Evolutionary conservation across 2,113 vertebrate species (phyloP).

Genomic region (Gobiocypris rarus): DNA sequence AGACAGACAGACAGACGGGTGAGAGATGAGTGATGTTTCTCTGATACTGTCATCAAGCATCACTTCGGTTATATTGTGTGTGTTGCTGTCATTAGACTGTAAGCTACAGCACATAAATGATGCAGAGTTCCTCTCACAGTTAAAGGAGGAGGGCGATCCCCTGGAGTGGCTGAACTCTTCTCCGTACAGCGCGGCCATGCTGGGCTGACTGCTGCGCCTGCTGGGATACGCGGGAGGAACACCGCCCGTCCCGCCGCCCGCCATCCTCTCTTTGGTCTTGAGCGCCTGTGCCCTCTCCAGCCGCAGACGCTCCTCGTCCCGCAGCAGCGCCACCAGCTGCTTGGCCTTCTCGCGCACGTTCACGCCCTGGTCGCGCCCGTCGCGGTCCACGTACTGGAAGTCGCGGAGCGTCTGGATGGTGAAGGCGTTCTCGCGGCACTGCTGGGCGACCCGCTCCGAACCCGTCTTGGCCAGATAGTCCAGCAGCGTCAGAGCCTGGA

Average conservation of each 20-base stretch:
- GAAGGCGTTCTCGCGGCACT: slow-evolving; percentile 93
- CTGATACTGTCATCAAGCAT: neutral
- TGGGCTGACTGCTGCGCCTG: slow-evolving; percentile 78
- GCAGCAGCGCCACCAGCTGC: slow-evolving; percentile 90
- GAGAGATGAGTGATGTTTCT: neutral
- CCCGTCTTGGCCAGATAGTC: slow-evolving; percentile 97
- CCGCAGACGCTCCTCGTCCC: slow-evolving; percentile 88
- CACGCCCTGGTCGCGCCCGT: slow-evolving; percentile 93
- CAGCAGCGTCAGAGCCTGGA: slow-evolving; percentile 88
- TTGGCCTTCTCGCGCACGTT: slow-evolving; percentile 95
- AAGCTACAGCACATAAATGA: too few relatives aligned
- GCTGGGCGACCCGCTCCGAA: slow-evolving; percentile 92
- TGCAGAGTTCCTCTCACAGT: slow-evolving; percentile 80
- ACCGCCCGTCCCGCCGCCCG: slow-evolving; percentile 67
- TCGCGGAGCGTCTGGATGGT: slow-evolving; percentile 93
- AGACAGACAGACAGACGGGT: slow-evolving; percentile 33
- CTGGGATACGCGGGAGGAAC: slow-evolving; percentile 79
- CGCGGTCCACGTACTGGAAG: slow-evolving; percentile 92
- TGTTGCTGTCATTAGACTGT: too few relatives aligned
- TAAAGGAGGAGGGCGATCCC: slow-evolving; percentile 89
- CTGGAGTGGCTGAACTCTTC: slow-evolving; percentile 83
- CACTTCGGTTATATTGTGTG: neutral
- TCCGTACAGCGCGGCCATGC: slow-evolving; percentile 78
- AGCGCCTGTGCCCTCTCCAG: slow-evolving; percentile 89
- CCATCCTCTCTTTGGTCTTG: slow-evolving; percentile 94